These are phyloP conservation scores for Chymomyza amoena DNA, from an alignment of 2,888 invertebrate genomes.

Conservation along the genomic window DNA sequence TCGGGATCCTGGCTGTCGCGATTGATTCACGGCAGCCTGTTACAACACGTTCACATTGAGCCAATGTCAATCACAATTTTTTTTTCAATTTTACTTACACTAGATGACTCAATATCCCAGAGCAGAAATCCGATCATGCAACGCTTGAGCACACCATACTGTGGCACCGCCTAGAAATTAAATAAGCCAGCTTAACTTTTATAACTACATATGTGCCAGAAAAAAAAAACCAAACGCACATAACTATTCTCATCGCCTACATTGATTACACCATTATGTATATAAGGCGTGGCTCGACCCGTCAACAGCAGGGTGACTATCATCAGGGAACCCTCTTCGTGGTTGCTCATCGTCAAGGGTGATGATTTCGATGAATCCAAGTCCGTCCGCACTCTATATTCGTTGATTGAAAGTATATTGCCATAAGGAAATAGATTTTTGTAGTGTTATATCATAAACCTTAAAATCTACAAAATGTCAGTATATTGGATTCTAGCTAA, in stretches of 20 bases:
- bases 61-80: not conserved
- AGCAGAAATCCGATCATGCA: conserved; percentile 86
- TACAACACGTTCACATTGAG: not conserved
- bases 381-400: conserved; percentile 79
- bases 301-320: conserved; percentile 86
- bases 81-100: conserved; percentile 52
- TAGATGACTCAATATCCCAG: conserved; percentile 83
- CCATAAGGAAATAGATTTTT: not conserved
- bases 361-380: conserved; percentile 76
- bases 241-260: conserved; percentile 88
- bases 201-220: not conserved
- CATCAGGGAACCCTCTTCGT: conserved; percentile 86
- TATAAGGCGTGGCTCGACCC: conserved; percentile 86
- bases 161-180: conserved; percentile 83
- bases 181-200: not conserved
- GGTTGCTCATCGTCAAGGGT: conserved; percentile 79
- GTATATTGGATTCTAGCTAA: not conserved
- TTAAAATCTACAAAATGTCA: not conserved
- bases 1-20: conserved; percentile 86
- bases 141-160: conserved; percentile 85
- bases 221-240: conserved; percentile 77
- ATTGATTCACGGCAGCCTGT: conserved; percentile 58
- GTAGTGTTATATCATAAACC: not conserved
- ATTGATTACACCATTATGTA: conserved; percentile 89
- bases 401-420: not conserved